These are phyloP conservation scores for Candoia aspera DNA, from an alignment of 2,113 vertebrate genomes.

Conservation along the genomic window DNA sequence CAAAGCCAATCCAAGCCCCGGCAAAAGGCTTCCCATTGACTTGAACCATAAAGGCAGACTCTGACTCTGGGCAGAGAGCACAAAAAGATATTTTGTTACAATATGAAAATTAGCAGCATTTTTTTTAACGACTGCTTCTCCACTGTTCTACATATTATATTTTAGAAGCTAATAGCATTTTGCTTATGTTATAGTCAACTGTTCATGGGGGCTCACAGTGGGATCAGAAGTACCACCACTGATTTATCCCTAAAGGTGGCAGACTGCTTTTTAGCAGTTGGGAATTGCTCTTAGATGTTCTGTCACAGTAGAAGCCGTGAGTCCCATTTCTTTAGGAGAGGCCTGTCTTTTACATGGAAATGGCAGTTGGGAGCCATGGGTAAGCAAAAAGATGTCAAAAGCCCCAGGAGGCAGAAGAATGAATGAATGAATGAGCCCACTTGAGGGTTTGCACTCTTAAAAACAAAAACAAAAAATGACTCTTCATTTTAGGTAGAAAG, in stretches of 20 bases:
- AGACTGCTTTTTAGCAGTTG: background rate
- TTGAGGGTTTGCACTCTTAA: background rate
- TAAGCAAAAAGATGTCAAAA: background rate
- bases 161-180: background rate
- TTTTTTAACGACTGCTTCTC: background rate
- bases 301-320: background rate
- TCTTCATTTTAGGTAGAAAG: background rate
- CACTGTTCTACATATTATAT: background rate
- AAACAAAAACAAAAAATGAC: background rate
- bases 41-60: background rate
- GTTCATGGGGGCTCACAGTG: background rate
- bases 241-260: background rate
- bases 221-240: background rate
- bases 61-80: background rate
- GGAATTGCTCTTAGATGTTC: background rate
- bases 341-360: background rate
- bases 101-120: background rate
- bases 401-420: background rate
- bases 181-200: background rate
- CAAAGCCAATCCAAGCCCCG: accelerated
- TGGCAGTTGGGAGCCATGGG: background rate
- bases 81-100: background rate
- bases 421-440: background rate
- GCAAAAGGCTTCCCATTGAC: background rate
- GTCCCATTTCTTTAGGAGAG: background rate